These are phyloP conservation scores for Rhagoletis pomonella DNA, from an alignment of 1,140 invertebrate genomes.

Conservation along the genomic window DNA sequence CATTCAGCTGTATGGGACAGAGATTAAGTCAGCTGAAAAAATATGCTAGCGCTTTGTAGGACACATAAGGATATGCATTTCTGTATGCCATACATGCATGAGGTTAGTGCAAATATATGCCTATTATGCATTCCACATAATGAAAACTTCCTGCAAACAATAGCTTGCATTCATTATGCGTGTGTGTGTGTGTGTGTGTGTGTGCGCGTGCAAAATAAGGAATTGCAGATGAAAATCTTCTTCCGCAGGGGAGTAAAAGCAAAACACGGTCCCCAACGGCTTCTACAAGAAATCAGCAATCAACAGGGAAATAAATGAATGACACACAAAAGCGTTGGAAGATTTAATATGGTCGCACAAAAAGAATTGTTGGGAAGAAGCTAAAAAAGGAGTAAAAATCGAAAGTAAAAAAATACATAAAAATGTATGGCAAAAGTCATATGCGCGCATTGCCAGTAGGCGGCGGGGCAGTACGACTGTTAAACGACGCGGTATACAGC, in stretches of 20 bases:
- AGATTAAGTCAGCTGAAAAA: neutral
- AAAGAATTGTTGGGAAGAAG: neutral
- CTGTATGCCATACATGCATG: neutral
- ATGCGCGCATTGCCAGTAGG: neutral
- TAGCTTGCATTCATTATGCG: neutral
- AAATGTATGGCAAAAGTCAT: neutral
- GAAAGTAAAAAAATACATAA: constrained; percentile 16
- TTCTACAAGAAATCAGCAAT: constrained; percentile 27
- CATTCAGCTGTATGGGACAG: neutral
- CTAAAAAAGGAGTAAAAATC: neutral
- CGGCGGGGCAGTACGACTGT: neutral
- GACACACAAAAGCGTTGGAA: constrained; percentile 33
- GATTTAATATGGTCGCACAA: constrained; percentile 15
- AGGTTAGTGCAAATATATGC: neutral
- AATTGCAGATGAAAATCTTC: neutral
- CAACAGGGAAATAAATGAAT: constrained; percentile 40
- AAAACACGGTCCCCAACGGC: neutral
- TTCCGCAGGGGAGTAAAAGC: neutral
- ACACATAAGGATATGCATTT: neutral
- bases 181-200: no score
- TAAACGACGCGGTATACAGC: neutral
- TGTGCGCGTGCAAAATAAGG: neutral
- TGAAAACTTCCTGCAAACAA: constrained; percentile 8
- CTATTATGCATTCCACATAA: neutral
- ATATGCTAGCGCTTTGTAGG: neutral